Evolutionary conservation across 2,113 vertebrate genomes (phyloP), one percentile per base, ranked within the genome.

Genomic region (Paramisgurnus dabryanus): DNA sequence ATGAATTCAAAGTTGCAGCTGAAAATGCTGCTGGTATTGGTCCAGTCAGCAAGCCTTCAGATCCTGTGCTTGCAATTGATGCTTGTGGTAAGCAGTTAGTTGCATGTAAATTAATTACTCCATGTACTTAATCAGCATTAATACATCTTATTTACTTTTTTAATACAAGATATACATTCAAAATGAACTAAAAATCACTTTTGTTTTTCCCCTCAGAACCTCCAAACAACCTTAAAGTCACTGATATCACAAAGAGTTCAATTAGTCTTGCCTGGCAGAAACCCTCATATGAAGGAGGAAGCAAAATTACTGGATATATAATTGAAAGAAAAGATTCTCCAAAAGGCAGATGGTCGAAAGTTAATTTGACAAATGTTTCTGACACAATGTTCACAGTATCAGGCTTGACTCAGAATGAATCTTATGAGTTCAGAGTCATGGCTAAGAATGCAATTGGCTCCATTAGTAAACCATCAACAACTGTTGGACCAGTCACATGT

Each of bases 1-100:
- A 99, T 87, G 98, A 99, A 93, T 99, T 99, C 86, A 96, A 96
- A 87, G 95, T 98, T 43, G 94, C 94, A 86, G 96, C 98, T 87
- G 96, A 96, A 93, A 99, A 99, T 80, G 95, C 96, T 79, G 97
- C 97, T 85, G 98, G 98, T 50, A 69, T 96, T 87, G 95, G 98
- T 87, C 94, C 94, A 88, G 91, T 95, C 84, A 99, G 97, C 89
- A 96, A 94, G 84, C 72, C 92, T 74, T 99, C 97, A 47, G 97
- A 99, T 87, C 92, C 96, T 76, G 97, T 99, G 63, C 90, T 99
- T 85, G 98, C 97, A 76, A 99, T 99, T 85, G 98, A 99, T 88
- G 93, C 98, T 57, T 99, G 98, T 80, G 98, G 98, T 99, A 93
- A 89, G 96, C 94, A 85, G 66, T 71, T 64, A 7, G 2, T n/a